phyloP scores from a whole-genome alignment of 1,140 invertebrate species.

The Eueides isabella region DNA sequence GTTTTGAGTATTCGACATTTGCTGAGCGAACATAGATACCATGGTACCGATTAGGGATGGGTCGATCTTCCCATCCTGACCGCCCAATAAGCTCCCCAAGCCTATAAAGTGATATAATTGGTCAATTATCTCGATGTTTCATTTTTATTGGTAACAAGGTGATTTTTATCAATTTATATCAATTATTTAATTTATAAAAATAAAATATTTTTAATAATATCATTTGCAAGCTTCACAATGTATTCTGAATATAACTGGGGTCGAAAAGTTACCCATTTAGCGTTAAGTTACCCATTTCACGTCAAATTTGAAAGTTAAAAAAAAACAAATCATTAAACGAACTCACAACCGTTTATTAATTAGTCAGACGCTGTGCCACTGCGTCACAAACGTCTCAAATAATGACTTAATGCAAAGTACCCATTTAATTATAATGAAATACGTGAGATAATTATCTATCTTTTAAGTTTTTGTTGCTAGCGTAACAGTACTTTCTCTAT shows the following conservation, averaged over 20 bases:
- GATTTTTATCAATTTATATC: neutral
- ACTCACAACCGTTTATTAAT: neutral
- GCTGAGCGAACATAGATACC: conserved; percentile 79
- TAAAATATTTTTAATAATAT: too few species aligned
- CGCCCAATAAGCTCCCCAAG: conserved; percentile 79
- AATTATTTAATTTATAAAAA: too few species aligned
- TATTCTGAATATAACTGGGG: neutral
- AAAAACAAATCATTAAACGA: neutral
- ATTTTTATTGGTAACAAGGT: neutral
- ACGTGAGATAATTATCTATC: neutral
- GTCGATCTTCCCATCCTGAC: conserved; percentile 82
- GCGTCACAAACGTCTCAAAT: neutral
- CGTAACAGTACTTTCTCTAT: neutral
- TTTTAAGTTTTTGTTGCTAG: neutral
- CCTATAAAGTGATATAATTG: conserved; percentile 57
- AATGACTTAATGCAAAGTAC: neutral
- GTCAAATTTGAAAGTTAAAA: too few species aligned
- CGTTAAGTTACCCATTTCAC: too few species aligned
- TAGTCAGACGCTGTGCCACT: too few species aligned
- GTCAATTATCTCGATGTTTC: neutral
- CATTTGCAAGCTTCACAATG: too few species aligned
- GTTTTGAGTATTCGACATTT: conserved; percentile 48
- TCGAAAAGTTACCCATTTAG: too few species aligned
- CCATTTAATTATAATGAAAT: neutral
- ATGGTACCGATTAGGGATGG: conserved; percentile 81